A percentile compares a stretch with the other conserved stretches of the same genome.
phyloP scores from a whole-genome alignment of 2,888 invertebrate genomes.

The Selenia dentaria region DNA sequence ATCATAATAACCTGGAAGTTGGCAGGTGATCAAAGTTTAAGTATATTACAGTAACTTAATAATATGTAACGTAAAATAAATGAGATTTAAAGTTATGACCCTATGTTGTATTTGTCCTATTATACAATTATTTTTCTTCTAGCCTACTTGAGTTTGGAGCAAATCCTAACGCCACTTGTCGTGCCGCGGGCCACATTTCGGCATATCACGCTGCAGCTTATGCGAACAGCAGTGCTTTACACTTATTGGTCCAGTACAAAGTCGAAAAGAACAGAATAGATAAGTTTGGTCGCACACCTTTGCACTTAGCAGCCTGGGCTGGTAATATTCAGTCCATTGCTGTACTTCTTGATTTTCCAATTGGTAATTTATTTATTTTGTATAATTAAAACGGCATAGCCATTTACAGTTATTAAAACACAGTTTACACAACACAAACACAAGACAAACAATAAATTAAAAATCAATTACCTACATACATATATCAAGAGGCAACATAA shows the following conservation, averaged over 20 bases:
- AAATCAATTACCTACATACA: no score
- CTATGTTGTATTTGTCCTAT: no score
- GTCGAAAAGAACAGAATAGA: slow-evolving; percentile 49
- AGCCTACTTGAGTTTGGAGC: slow-evolving; percentile 43
- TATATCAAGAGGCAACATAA: no score
- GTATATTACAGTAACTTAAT: background rate
- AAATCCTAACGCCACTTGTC: slow-evolving; percentile 41
- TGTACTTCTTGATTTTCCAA: slow-evolving; percentile 40
- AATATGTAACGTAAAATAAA: no score
- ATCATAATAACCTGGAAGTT: slow-evolving; percentile 1
- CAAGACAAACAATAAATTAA: no score
- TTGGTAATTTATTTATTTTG: slow-evolving; percentile 32
- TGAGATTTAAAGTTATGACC: no score
- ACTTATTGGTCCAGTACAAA: slow-evolving; percentile 46
- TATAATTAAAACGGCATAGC: no score
- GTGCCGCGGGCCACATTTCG: slow-evolving; percentile 29
- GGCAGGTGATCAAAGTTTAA: background rate
- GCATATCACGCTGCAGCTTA: slow-evolving; percentile 59
- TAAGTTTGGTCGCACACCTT: slow-evolving; percentile 59
- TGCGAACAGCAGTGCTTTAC: slow-evolving; percentile 49
- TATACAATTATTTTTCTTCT: background rate
- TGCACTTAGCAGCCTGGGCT: slow-evolving; percentile 62
- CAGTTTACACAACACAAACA: no score
- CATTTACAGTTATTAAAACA: no score
- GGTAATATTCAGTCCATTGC: slow-evolving; percentile 50